Evolutionary conservation across 30 jellyfish, hydroid and myxozoan genomes (phyloP), one percentile per base, ranked within the genome.

Genomic region (Nemopilema nomurai): DNA sequence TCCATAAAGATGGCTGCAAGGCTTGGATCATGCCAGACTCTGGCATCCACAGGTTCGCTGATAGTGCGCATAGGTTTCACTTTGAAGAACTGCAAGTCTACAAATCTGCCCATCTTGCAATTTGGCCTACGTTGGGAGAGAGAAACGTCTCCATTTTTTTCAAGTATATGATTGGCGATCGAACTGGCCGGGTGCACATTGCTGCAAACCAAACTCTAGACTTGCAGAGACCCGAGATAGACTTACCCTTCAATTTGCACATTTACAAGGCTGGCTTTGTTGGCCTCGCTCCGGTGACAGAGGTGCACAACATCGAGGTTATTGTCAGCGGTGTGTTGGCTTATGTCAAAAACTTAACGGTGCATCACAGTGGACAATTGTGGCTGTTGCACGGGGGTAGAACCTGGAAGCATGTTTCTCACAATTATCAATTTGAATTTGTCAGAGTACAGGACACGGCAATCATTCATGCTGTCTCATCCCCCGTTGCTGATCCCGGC

Each of bases 1-100:
- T 85, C 19, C 16, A 29, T 9, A 74, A 67, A 27, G 93, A 85
- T 70, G 93, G 93, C 19, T 76, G 93, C 82, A 85, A 85, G 76
- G 93, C 93, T 17, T 85, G 93, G 93, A 76, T 85, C 20, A 85
- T 85, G 93, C 93, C 93, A 18, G 93, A 85, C 20, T 85, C 93
- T 4, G 93, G 93, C 7, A 85, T 85, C 17, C 93, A 85, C 28
- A 16, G 83, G 4, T 85, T 85, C 49, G 93, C 93, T 0, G 88
- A 85, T 75, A 74, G 78, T 20, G 83, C 83, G 3, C 87, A 75
- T 32, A 41, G 52, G 19, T 85, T 85, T 70, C 93, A 85, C 51
- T 85, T 85, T 26, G 93, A 85, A 52, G 93, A 85, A 51, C 83
- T 85, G 83, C 93, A 85, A 67, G 85, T 85, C 16, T 85, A 85